Evolutionary conservation across 1,140 invertebrate species (phyloP).

Genomic region (Anoplophora glabripennis): DNA sequence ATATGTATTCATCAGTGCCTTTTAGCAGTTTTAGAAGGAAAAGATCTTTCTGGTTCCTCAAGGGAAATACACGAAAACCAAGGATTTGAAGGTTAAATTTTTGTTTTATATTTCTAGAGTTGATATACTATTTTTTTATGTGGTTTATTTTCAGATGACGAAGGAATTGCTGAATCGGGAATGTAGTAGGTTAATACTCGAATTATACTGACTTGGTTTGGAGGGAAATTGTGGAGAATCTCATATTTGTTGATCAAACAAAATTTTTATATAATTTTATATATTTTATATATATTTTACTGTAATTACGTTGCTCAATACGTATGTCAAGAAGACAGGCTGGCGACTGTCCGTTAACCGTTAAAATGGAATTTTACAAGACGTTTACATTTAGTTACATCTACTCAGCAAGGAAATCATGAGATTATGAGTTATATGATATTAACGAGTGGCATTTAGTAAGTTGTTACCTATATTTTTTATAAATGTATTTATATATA

Average conservation of each 20-base stretch:
- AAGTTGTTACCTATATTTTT: too few species aligned
- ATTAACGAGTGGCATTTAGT: too few species aligned
- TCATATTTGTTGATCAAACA: neutral
- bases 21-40: slow-evolving; percentile 86
- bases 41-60: slow-evolving; percentile 69
- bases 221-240: slow-evolving; percentile 2
- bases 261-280: neutral
- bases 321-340: neutral
- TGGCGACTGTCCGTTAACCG: neutral
- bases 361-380: too few species aligned
- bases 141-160: slow-evolving; percentile 72
- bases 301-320: neutral
- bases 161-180: slow-evolving; percentile 89
- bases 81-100: slow-evolving; percentile 92
- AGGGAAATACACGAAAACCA: slow-evolving; percentile 87
- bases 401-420: neutral
- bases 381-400: neutral
- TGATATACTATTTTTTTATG: too few species aligned
- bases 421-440: neutral
- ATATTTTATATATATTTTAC: neutral
- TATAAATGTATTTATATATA: too few species aligned
- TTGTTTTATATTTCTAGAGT: too few species aligned
- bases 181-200: slow-evolving; percentile 59
- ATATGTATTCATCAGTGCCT: slow-evolving; percentile 96
- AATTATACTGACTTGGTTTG: too few species aligned